Percentiles rank a stretch among this genome's conserved stretches.
phyloP scores from a whole-genome alignment of 2,797 vertebrate genomes.

The Notolabrus celidotus region DNA sequence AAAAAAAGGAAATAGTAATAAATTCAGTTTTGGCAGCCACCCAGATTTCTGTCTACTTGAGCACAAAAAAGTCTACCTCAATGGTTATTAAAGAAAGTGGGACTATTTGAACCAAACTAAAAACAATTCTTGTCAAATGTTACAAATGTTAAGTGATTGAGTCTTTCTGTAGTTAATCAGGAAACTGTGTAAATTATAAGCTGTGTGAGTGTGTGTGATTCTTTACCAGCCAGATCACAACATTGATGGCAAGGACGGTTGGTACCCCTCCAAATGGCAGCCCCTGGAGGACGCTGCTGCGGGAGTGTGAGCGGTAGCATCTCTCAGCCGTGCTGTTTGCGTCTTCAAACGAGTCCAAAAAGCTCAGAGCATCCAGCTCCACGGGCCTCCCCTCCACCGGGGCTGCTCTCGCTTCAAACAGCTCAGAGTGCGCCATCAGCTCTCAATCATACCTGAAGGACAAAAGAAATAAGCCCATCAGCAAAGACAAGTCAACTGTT shows the following conservation, averaged over 20 bases:
- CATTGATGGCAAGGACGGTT: slow-evolving; percentile 93
- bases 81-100: neutral
- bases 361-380: slow-evolving; percentile 69
- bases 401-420: slow-evolving; percentile 64
- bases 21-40: neutral
- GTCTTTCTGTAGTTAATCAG: neutral
- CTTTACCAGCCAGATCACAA: slow-evolving; percentile 93
- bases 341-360: slow-evolving; percentile 63
- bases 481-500: neutral
- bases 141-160: neutral
- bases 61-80: neutral
- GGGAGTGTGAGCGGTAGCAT: slow-evolving; percentile 90
- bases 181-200: neutral
- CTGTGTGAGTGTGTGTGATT: neutral
- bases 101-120: neutral
- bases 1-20: neutral
- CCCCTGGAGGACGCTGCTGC: slow-evolving; percentile 93
- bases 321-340: slow-evolving; percentile 87
- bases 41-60: neutral
- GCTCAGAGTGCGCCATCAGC: slow-evolving; percentile 78
- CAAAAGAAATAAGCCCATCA: neutral
- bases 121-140: neutral
- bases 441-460: slow-evolving; percentile 66
- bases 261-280: slow-evolving; percentile 95
- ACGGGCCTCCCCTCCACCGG: slow-evolving; percentile 46